Percentiles rank a stretch among this genome's conserved stretches.
Conservation (phyloP, 2,888 invertebrate species). For the Mythimna loreyi region DNA sequence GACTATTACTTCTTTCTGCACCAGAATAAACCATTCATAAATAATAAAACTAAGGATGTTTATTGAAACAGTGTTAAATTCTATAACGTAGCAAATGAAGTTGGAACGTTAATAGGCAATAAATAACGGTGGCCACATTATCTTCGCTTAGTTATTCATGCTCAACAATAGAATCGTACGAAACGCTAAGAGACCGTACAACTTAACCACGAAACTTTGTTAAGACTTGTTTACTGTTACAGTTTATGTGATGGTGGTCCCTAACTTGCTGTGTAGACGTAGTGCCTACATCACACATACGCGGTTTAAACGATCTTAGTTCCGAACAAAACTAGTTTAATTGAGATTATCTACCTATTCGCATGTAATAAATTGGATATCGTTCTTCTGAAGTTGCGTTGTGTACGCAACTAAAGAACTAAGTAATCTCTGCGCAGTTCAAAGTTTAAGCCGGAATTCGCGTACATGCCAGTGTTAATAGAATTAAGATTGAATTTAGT, state of each 20-base stretch:
- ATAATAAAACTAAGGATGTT: slow-evolving; percentile 35
- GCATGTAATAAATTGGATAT: slow-evolving; percentile 59
- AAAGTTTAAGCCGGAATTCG: slow-evolving; percentile 38
- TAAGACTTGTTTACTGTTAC: slow-evolving; percentile 86
- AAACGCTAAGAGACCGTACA: slow-evolving; percentile 80
- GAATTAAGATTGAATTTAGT: slow-evolving; percentile 14
- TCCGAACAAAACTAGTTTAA: slow-evolving; percentile 72
- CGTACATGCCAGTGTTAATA: slow-evolving; percentile 25
- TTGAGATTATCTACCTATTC: slow-evolving; percentile 70
- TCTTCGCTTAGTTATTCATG: slow-evolving; percentile 76
- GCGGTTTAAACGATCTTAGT: slow-evolving; percentile 79
- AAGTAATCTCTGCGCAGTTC: slow-evolving; percentile 36
- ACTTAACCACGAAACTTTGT: slow-evolving; percentile 87
- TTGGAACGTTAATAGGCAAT: slow-evolving; percentile 56
- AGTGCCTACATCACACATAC: slow-evolving; percentile 71
- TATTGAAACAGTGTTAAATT: slow-evolving; percentile 49
- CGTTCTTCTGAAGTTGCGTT: slow-evolving; percentile 48
- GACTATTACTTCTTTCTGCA: not conserved
- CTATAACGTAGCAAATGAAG: slow-evolving; percentile 49
- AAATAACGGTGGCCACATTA: slow-evolving; percentile 65
- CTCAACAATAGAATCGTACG: slow-evolving; percentile 77
- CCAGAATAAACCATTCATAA: not conserved
- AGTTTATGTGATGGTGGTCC: slow-evolving; percentile 84
- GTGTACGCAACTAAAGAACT: slow-evolving; percentile 46
- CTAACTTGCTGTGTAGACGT: slow-evolving; percentile 74